Evolutionary conservation across 2,888 invertebrate species (phyloP).

Genomic region (Trichopoda pennipes): DNA sequence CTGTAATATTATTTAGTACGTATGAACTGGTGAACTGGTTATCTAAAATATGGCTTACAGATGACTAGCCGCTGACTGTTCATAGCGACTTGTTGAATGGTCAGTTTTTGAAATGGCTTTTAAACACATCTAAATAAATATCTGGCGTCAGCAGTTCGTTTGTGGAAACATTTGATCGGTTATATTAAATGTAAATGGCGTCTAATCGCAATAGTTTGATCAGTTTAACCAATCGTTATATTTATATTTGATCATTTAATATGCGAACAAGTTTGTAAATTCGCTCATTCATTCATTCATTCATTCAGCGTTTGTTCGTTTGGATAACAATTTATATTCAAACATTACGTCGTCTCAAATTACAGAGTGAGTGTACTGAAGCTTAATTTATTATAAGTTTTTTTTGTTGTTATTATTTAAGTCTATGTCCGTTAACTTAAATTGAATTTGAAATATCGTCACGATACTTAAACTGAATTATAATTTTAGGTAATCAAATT

Average conservation of each 20-base stretch:
- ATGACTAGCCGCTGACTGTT: slow-evolving; percentile 1
- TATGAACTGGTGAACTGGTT: slow-evolving; percentile 31
- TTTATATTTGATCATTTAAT: slow-evolving; percentile 60
- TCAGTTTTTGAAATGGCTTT: slow-evolving; percentile 42
- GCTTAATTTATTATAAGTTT: background rate
- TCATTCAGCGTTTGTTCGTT: slow-evolving; percentile 29
- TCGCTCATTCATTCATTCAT: slow-evolving; percentile 41
- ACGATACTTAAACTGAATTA: slow-evolving; percentile 40
- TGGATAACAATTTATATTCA: slow-evolving; percentile 25
- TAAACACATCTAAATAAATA: slow-evolving; percentile 46
- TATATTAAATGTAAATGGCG: slow-evolving; percentile 60
- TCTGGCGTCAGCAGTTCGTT: slow-evolving; percentile 57
- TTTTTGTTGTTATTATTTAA: slow-evolving; percentile 22
- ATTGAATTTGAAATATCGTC: background rate
- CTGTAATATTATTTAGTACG: background rate
- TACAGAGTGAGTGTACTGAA: slow-evolving; percentile 14
- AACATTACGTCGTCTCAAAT: slow-evolving; percentile 37
- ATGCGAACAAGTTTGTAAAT: slow-evolving; percentile 35
- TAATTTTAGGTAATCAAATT: slow-evolving; percentile 24
- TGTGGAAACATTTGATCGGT: slow-evolving; percentile 43
- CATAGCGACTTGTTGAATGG: background rate
- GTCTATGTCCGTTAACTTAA: no score
- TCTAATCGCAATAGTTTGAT: slow-evolving; percentile 65
- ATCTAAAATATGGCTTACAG: background rate
- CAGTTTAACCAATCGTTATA: slow-evolving; percentile 61